Evolutionary conservation across 2,888 invertebrate genomes (phyloP).

Genomic region (Carcina quercana): DNA sequence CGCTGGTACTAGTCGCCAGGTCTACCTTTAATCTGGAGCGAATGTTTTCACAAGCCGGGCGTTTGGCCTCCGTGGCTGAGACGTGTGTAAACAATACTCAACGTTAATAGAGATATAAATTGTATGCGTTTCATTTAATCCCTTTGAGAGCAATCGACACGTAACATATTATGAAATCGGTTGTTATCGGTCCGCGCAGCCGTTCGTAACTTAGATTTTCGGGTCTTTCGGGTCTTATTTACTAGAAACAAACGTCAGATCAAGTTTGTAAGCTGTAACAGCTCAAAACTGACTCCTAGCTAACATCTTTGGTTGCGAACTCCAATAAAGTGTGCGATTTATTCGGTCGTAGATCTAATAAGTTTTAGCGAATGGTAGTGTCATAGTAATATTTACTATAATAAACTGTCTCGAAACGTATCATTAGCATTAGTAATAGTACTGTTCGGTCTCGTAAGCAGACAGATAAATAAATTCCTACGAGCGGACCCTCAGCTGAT

Average conservation of each 20-base stretch:
- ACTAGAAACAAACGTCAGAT: slow-evolving; percentile 33
- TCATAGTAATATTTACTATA: slow-evolving; percentile 33
- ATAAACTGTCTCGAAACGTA: slow-evolving; percentile 42
- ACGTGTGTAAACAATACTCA: slow-evolving; percentile 64
- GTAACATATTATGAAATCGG: slow-evolving; percentile 40
- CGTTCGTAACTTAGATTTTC: slow-evolving; percentile 27
- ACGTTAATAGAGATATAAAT: slow-evolving; percentile 72
- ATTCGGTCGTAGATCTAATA: slow-evolving; percentile 15
- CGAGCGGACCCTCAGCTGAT: slow-evolving; percentile 43
- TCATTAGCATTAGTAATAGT: slow-evolving; percentile 36
- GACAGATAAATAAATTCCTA: slow-evolving; percentile 54
- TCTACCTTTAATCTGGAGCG: slow-evolving; percentile 66
- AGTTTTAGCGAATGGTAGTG: slow-evolving; percentile 24
- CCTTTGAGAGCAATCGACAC: slow-evolving; percentile 57
- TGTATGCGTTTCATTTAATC: slow-evolving; percentile 62
- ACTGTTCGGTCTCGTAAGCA: slow-evolving; percentile 30
- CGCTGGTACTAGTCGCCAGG: slow-evolving; percentile 36
- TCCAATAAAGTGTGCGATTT: slow-evolving; percentile 19
- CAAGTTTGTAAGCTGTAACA: slow-evolving; percentile 25
- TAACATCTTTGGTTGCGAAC: slow-evolving; percentile 28
- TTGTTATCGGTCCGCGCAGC: slow-evolving; percentile 47
- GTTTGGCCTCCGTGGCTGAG: slow-evolving; percentile 54
- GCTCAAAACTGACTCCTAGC: slow-evolving; percentile 46
- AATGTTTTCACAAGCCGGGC: slow-evolving; percentile 65
- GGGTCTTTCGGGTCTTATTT: slow-evolving; percentile 24